phyloP scores from a whole-genome alignment of 2,888 invertebrate genomes.

The Tryphoninae sp. region DNA sequence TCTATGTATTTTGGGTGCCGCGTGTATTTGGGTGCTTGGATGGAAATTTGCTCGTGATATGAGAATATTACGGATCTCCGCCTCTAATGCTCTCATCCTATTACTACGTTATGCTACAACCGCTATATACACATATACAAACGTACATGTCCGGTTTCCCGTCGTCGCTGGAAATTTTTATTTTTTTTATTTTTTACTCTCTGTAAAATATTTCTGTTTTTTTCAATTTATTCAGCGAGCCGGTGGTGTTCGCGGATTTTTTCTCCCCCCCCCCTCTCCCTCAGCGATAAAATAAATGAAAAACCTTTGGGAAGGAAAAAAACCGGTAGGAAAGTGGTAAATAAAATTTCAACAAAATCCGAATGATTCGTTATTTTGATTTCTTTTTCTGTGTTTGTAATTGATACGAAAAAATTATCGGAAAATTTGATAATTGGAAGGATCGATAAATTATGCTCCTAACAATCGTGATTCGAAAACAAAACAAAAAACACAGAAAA shows the following conservation, averaged over 20 bases:
- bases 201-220: neutral
- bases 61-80: constrained; percentile 16
- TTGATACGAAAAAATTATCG: neutral
- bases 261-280: too few relatives aligned
- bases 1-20: constrained; percentile 7
- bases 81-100: constrained; percentile 20
- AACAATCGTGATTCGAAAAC: too few relatives aligned
- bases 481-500: too few relatives aligned
- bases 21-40: constrained; percentile 21
- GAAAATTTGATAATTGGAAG: neutral
- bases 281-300: too few relatives aligned
- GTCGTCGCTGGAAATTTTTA: neutral
- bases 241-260: too few relatives aligned
- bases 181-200: neutral
- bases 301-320: too few relatives aligned
- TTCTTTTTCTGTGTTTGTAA: too few relatives aligned
- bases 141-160: neutral
- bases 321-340: too few relatives aligned
- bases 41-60: constrained; percentile 23
- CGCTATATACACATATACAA: neutral
- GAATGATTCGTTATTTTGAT: too few relatives aligned
- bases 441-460: too few relatives aligned
- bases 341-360: too few relatives aligned
- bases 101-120: constrained; percentile 7
- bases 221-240: too few relatives aligned